Base-by-base conservation (phyloP, 2,113 vertebrate species). In the Meles meles region DNA sequence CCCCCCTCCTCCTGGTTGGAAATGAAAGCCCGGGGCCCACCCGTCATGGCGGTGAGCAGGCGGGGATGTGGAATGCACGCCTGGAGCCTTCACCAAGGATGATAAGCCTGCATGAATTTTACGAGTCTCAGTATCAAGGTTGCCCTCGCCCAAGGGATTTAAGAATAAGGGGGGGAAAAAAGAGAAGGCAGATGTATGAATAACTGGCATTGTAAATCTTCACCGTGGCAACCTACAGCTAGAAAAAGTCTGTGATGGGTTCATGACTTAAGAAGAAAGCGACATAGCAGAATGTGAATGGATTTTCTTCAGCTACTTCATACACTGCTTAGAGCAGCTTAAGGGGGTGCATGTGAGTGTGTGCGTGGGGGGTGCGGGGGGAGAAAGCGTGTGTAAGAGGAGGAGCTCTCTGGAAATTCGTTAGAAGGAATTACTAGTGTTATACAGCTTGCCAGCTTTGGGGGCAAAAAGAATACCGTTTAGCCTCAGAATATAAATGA, bases 291-390 rank as follows among this genome's bases (percentile, higher is more conserved):
- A 99, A 99, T 98, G 99, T 99, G 99, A 99, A 99, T 99, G 99
- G 99, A 99, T 99, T 99, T 99, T 99, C 99, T 98, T 99, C 99
- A 99, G 99, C 98, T 99, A 98, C 98, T 99, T 99, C 99, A 99
- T 99, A 99, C 99, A 99, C 99, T 99, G 99, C 99, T 99, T 99
- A 99, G 99, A 99, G 99, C 99, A 99, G 99, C 99, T 99, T 99
- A 99, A 99, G 98, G 98, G 97, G 98, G 97, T 98, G 99, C 97
- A 82, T 98, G 98, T 97, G 98, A 95, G 98, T 59, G 93, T 95
- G 63, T 57, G 69, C n/a, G 71, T 34, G 76, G 47, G 80, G 74
- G 15, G 27, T 29, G 27, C 7, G 21, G 27, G 42, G 96, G 86
- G 81, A 63, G 88, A 39, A 21, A 94, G 89, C 94, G 93, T 98